Evolutionary conservation across 2,888 invertebrate genomes (phyloP), one percentile per base, ranked within the genome.

Genomic region (Lasioglossum malachurum): DNA sequence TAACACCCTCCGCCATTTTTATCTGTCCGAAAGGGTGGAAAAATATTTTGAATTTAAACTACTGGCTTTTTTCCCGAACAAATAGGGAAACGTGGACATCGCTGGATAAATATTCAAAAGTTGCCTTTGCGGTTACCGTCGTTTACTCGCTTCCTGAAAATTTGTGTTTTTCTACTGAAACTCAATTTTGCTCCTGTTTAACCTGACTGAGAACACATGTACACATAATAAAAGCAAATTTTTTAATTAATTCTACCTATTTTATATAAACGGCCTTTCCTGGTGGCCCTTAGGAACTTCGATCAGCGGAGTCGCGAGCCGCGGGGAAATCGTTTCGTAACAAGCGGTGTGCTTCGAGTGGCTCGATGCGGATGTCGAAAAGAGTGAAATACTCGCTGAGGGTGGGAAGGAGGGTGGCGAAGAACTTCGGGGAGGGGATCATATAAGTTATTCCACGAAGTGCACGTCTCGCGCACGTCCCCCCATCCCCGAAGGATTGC

Each of bases 371-470:
- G 35, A 67, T 23, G 35, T 35, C 8, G 67, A 19, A 35, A 67
- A 67, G 23, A 23, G 19, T 19, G 35, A 19, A 67, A 67, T 31
- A 60, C 60, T 31, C 5, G 27, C 5, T 31, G 27, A 2, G 60
- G 8, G 23, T 3, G 10, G 67, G 23, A 3, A 27, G 35, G 19
- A 8, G 31, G 31, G 1, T 23, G 49, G 16, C n/a, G 8, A 74
- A 44, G 16, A 78, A 75, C 27, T 53, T 53, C 53, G 72, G 38
- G 38, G 75, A 23, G 8, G 67, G 35, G 10, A 67, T 69, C 71
- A 35, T 74, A 69, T 74, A 82, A 82, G 49, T 80, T 80, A 80
- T 80, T 82, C 67, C 74, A n/a, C 3, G 49, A 69, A 67, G 44
- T 35, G n/a, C 77, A 19, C 57, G 35, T 69, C 23, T 60, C 60